Evolutionary conservation across 2,113 vertebrate genomes (phyloP).

Genomic region (Lepidothrix coronata): DNA sequence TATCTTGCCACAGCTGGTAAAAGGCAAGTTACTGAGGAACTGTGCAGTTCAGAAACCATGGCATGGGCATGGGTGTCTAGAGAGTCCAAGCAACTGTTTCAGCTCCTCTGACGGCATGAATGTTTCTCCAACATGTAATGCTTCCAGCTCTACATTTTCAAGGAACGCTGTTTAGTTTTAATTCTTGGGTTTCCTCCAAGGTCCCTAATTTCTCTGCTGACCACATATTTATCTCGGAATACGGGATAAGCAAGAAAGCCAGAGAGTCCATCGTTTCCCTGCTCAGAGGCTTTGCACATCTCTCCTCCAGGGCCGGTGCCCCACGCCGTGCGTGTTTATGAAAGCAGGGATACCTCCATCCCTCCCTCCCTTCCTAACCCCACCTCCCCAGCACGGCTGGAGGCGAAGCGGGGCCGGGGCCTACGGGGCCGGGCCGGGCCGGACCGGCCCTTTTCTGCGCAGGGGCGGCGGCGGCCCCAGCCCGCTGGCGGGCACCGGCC

Average conservation of each 20-base stretch:
- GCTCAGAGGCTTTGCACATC: accelerated
- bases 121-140: not conserved
- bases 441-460: not conserved
- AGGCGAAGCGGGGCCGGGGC: not conserved
- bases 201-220: not conserved
- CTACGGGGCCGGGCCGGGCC: not conserved
- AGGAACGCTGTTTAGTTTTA: not conserved
- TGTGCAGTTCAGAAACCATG: not conserved
- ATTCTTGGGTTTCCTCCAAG: not conserved
- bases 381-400: not conserved
- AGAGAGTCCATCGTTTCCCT: accelerated
- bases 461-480: not conserved
- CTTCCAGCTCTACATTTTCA: not conserved
- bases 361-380: not conserved
- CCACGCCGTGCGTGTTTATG: not conserved
- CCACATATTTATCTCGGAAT: not conserved
- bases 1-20: not conserved
- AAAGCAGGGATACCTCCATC: not conserved
- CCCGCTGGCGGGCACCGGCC: not conserved
- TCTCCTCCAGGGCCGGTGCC: not conserved
- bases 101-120: not conserved
- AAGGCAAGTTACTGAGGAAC: not conserved
- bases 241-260: not conserved
- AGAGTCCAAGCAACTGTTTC: not conserved
- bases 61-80: not conserved